Percentiles rank a stretch among this genome's conserved stretches.
These are phyloP conservation scores for Schrankia costaestrigalis DNA, from an alignment of 2,888 invertebrate genomes.

Conservation along the genomic window DNA sequence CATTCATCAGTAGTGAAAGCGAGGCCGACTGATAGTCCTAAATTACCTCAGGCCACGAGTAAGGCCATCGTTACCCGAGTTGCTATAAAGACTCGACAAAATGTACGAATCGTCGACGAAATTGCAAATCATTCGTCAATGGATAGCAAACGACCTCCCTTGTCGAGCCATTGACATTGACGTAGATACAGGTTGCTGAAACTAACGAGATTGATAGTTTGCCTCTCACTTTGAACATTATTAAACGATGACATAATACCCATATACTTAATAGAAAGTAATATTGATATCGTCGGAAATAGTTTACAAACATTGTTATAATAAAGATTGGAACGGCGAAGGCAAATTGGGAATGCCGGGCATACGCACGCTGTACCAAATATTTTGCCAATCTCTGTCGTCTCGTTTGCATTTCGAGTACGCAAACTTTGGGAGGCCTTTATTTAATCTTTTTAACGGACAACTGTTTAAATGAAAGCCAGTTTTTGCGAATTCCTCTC, in stretches of 20 bases:
- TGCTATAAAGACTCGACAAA: conserved; percentile 38
- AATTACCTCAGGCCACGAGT: conserved; percentile 55
- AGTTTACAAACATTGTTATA: conserved; percentile 10
- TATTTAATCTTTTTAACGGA: conserved; percentile 57
- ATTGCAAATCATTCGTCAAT: conserved; percentile 60
- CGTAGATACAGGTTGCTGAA: conserved; percentile 40
- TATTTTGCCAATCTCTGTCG: conserved; percentile 53
- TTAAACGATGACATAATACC: conserved; percentile 23
- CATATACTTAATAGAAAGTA: conserved; percentile 21
- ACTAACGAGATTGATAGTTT: conserved; percentile 40
- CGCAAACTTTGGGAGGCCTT: conserved; percentile 45
- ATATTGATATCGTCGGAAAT: conserved; percentile 14
- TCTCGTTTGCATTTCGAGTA: conserved; percentile 65
- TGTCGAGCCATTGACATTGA: conserved; percentile 50
- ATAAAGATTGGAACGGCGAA: conserved; percentile 10
- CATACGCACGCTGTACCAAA: conserved; percentile 36
- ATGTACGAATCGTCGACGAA: conserved; percentile 38
- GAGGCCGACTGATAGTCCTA: conserved; percentile 58
- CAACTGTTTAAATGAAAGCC: conserved; percentile 64
- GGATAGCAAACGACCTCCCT: conserved; percentile 50
- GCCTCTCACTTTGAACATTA: conserved; percentile 24
- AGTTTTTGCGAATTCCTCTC: conserved; percentile 62
- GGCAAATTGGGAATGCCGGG: conserved; percentile 29
- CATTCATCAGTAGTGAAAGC: conserved; percentile 71
- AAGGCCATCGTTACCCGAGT: conserved; percentile 45